Base-by-base conservation (phyloP, 2,888 invertebrate species). In the Acanthococcus lagerstroemiae region DNA sequence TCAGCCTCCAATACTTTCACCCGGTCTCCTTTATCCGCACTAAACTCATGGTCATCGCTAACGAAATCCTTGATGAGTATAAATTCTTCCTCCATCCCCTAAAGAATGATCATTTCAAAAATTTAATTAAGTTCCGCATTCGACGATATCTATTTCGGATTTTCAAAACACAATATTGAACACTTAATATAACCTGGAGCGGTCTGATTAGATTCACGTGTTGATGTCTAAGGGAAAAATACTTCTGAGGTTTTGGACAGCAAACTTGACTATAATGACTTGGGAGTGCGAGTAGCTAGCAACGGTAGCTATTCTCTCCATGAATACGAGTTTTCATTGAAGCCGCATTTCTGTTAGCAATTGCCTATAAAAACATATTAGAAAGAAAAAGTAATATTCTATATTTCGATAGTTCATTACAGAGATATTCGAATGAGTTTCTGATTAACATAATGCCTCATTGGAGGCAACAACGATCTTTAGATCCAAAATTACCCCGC, bases 1-100 rank as follows among this genome's bases (percentile, higher is more conserved):
- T 67, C 66, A 17, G 63, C 66, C 46, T 69, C 79, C 74, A 75
- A 74, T 69, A 70, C 58, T 65, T 67, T 67, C 24, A 69, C 69
- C 58, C 27, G 66, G n/a, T 69, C 69, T 46, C 69, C 69, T 1
- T 66, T 54, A 46, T 68, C 67, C 15, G 67, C 60, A 30, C 58
- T 63, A 54, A 69, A 67, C 24, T 67, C 67, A 52, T 67, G 66
- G 63, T 67, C 67, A 26, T 68, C 65, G 21, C 67, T 26, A 9
- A 63, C 60, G 15, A 67, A 69, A 27, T 68, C 69, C 61, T 67
- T 68, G 37, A 69, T 45, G n/a, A 68, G 48, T 61, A 66, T 55
- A 30, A 66, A 69, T 55, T 69, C 69, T 21, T 67, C 69, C 5
- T 67, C 69, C 1, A 67, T 66, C 1, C 67, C 69, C 69, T 69